phyloP scores from a whole-genome alignment of 1,140 invertebrate genomes.

The Drosophila bipectinata region DNA sequence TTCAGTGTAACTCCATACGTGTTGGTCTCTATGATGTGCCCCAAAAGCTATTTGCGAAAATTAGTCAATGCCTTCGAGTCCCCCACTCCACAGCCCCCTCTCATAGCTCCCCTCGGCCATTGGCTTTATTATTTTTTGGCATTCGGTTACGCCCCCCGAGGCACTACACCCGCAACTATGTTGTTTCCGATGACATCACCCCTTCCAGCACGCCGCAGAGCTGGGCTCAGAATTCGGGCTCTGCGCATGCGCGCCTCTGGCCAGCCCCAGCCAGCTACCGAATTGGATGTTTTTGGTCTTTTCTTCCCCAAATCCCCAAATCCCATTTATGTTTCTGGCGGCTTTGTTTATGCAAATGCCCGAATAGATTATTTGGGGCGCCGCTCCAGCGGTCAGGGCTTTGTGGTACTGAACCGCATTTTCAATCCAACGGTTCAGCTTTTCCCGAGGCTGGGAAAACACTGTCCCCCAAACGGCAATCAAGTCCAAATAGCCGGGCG shows the following conservation, averaged over 20 bases:
- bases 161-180: slow-evolving; percentile 53
- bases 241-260: slow-evolving; percentile 63
- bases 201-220: neutral
- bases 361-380: slow-evolving; percentile 44
- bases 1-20: slow-evolving; percentile 21
- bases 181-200: slow-evolving; percentile 69
- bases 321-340: slow-evolving; percentile 2
- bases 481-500: slow-evolving; percentile 21
- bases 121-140: slow-evolving; percentile 46
- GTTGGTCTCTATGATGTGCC: slow-evolving; percentile 53
- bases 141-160: slow-evolving; percentile 53
- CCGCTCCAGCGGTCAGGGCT: slow-evolving; percentile 24
- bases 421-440: slow-evolving; percentile 33
- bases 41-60: slow-evolving; percentile 76
- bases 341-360: slow-evolving; percentile 45
- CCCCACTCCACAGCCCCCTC: neutral
- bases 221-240: slow-evolving; percentile 40
- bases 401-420: slow-evolving; percentile 14
- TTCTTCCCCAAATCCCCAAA: slow-evolving; percentile 18
- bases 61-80: slow-evolving; percentile 61
- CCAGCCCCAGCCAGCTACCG: slow-evolving; percentile 24
- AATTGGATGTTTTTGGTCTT: slow-evolving; percentile 26
- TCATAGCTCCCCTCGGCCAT: slow-evolving; percentile 13
- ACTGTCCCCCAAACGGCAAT: slow-evolving; percentile 16
- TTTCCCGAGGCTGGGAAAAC: slow-evolving; percentile 47